Base-by-base conservation (phyloP, 2,888 invertebrate species). In the Baccha elongata region DNA sequence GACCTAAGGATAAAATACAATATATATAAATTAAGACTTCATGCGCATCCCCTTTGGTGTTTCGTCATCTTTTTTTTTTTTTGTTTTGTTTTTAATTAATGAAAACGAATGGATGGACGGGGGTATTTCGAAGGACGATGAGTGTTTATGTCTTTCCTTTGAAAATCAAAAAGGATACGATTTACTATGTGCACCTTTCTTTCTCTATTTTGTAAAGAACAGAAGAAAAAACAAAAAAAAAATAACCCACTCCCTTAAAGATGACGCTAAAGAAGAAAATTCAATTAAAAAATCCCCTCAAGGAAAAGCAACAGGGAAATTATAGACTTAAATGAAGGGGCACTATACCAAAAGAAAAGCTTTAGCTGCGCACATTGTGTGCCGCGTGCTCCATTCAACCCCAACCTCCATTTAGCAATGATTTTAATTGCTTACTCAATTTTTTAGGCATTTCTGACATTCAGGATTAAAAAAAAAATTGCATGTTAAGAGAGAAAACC, bases 121-220 rank as follows among this genome's bases (percentile, higher is more conserved):
- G 48, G 29, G 17, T n/a, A 23, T 40, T 46, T 67, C 76, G 32
- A 72, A 76, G 76, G 32, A 53, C 67, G 67, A 35, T 72, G 78
- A 83, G 76, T 83, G 81, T 76, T 83, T 72, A 72, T 76, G 81
- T 62, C 76, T 83, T 81, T 83, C 62, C 83, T 73, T 83, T 83
- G 55, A 72, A 72, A 64, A 62, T 65, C 32, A 58, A 58, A 74
- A 67, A 60, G 69, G 37, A 67, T 60, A 65, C 53, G 50, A 48
- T 37, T 37, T 42, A 65, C 52, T 37, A 40, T 23, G 40, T 68
- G 62, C 46, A 68, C 19, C 44, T 46, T 37, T 1, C 19, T 37
- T 19, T 37, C 3, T 42, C 10, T n/a, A 0, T 29, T 29, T 35
- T 44, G 1, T 19, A 37, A n/a, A 37, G 13, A n/a, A 13, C 11